These are phyloP conservation scores for Vidua macroura DNA, from an alignment of 2,113 vertebrate genomes.

Conservation along the genomic window DNA sequence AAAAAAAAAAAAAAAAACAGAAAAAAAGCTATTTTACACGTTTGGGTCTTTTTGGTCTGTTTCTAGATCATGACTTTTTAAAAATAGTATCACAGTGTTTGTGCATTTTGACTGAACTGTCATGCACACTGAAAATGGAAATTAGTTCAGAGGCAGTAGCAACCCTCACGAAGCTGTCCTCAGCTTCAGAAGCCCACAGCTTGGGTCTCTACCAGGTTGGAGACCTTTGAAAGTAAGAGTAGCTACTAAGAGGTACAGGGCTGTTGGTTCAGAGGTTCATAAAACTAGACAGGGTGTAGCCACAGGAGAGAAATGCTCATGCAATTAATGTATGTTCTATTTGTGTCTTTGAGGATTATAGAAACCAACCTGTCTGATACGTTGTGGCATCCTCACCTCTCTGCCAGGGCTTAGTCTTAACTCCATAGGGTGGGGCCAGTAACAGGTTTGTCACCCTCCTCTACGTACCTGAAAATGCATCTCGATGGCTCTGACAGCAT, in stretches of 20 bases:
- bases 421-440: background rate
- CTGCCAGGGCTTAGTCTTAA: background rate
- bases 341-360: slow-evolving; percentile 34
- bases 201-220: background rate
- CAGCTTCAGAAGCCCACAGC: background rate
- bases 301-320: slow-evolving; percentile 5
- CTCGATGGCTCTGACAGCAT: background rate
- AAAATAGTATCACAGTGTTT: background rate
- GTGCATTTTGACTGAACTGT: background rate
- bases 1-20: background rate
- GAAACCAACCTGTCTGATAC: slow-evolving; percentile 32
- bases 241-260: background rate
- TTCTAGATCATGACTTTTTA: background rate
- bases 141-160: background rate
- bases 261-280: slow-evolving; percentile 21
- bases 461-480: background rate
- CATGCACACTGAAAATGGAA: background rate
- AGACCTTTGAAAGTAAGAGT: slow-evolving; percentile 44
- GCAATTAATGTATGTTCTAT: slow-evolving; percentile 10
- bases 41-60: background rate
- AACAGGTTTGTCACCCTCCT: background rate
- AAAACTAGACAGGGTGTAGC: slow-evolving; percentile 50
- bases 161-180: background rate
- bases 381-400: slow-evolving; percentile 1
- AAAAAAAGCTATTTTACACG: accelerated